A percentile compares a stretch with the other conserved stretches of the same genome.
Conservation (phyloP, 2,797 vertebrate species). For the Falco berigora region DNA sequence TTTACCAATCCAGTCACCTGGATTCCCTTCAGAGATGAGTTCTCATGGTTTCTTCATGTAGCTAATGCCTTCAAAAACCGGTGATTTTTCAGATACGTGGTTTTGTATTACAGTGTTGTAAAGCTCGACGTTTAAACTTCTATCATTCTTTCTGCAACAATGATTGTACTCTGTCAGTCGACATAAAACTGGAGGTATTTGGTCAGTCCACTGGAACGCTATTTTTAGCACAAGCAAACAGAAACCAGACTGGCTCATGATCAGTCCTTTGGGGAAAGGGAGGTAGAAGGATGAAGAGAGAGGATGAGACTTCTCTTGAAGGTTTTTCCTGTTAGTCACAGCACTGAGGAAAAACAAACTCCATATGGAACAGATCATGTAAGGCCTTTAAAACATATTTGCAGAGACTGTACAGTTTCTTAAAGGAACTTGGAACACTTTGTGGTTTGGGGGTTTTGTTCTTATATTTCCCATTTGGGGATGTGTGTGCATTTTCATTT, state of each 20-base stretch:
- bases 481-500: not conserved
- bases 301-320: slow-evolving; percentile 47
- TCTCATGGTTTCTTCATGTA: not conserved
- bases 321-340: slow-evolving; percentile 62
- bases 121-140: not conserved
- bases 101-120: not conserved
- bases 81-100: not conserved
- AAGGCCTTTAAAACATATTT: slow-evolving; percentile 47
- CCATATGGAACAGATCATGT: slow-evolving; percentile 57
- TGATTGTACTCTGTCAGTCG: not conserved
- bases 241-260: slow-evolving; percentile 30
- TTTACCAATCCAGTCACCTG: not conserved
- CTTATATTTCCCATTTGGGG: slow-evolving; percentile 3
- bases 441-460: not conserved
- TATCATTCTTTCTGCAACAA: not conserved
- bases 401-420: slow-evolving; percentile 10
- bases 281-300: slow-evolving; percentile 27
- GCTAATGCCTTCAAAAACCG: not conserved
- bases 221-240: slow-evolving; percentile 45
- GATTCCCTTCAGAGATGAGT: not conserved
- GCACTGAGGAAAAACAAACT: slow-evolving; percentile 32
- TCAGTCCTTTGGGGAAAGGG: not conserved
- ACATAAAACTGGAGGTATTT: not conserved
- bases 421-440: slow-evolving; percentile 15
- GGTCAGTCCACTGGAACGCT: not conserved